Percentiles rank a stretch among this genome's conserved stretches.
phyloP scores from a whole-genome alignment of 2,113 vertebrate species.

The Platichthys stellatus region DNA sequence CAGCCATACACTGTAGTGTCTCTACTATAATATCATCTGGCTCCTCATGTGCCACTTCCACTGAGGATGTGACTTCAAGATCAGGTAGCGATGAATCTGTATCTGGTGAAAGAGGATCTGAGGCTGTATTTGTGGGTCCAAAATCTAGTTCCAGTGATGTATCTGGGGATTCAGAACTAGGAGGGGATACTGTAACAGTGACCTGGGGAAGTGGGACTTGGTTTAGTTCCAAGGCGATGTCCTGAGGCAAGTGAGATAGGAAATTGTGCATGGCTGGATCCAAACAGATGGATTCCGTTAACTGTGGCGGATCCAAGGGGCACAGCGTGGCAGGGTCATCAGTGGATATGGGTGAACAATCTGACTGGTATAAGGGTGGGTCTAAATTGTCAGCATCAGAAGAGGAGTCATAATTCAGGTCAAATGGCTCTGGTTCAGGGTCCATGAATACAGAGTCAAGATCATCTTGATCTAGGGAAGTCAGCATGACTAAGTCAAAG shows the following conservation, averaged over 20 bases:
- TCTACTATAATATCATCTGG: slow-evolving; percentile 50
- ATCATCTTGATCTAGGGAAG: slow-evolving; percentile 79
- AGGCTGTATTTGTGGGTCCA: slow-evolving; percentile 35
- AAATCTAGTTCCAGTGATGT: slow-evolving; percentile 70
- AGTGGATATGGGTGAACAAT: slow-evolving; percentile 42
- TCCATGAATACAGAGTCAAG: slow-evolving; percentile 81
- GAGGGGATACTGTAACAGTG: slow-evolving; percentile 75
- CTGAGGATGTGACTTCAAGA: slow-evolving; percentile 52
- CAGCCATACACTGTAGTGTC: slow-evolving; percentile 36
- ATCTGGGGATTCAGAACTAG: slow-evolving; percentile 75
- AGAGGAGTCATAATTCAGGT: slow-evolving; percentile 62
- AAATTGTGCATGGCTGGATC: slow-evolving; percentile 55
- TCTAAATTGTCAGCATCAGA: slow-evolving; percentile 62
- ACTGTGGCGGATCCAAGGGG: slow-evolving; percentile 30
- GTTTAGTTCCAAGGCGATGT: slow-evolving; percentile 10
- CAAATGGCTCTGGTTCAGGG: slow-evolving; percentile 74
- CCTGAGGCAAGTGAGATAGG: slow-evolving; percentile 34
- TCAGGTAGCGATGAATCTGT: slow-evolving; percentile 48
- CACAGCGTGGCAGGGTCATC: slow-evolving; percentile 24
- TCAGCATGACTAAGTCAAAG: slow-evolving; percentile 81
- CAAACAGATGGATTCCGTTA: slow-evolving; percentile 43
- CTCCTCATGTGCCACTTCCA: slow-evolving; percentile 53
- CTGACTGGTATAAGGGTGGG: slow-evolving; percentile 49
- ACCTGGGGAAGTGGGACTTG: slow-evolving; percentile 47
- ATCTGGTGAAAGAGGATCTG: slow-evolving; percentile 35